Base-by-base conservation (phyloP, 2,888 invertebrate species). In the Dorcus parallelipipedus region DNA sequence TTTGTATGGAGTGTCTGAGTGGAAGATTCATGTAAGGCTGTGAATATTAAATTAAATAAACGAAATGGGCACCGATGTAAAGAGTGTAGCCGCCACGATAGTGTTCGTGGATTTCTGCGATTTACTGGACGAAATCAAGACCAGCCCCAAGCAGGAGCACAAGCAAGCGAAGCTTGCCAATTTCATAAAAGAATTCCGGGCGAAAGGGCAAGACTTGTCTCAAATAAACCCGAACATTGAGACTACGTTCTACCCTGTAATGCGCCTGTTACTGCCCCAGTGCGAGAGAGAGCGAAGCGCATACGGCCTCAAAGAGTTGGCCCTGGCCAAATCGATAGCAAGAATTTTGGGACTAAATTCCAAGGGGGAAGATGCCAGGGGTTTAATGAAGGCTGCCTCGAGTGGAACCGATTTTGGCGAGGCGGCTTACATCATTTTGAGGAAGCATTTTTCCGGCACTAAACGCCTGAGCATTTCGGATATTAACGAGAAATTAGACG, bases 221-320 rank as follows among this genome's bases (percentile, higher is more conserved):
- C 54, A 49, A 3, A 57, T 68, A 48, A 63, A 71, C 67, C 62
- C 72, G 26, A 62, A 69, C 49, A 63, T 67, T 82, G 80, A 82
- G 61, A 78, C 78, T 41, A 85, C 82, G 59, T 82, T 89, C 59
- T 94, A 86, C 76, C 87, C 91, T 6, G 82, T 93, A 43, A 73
- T 97, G 66, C 83, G 96, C 63, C 80, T 96, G 38, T 76, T 97
- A 8, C 71, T 96, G 33, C 95, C 96, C 0, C 82, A 85, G 59
- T 78, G 86, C 38, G 97, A 97, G 71, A 85, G 88, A 64, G 88
- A 90, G 64, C 83, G 96, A 64, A 85, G 85, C 41, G 84, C 93
- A 0, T 94, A 94, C 77, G 92, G 94, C 17, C 81, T 97, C 60
- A 92, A 93, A 78, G 89, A 91, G 77, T 81, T 84, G 39, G 85